Base-by-base conservation (phyloP, 1,140 invertebrate species). In the Rhyacophila brunnea region DNA sequence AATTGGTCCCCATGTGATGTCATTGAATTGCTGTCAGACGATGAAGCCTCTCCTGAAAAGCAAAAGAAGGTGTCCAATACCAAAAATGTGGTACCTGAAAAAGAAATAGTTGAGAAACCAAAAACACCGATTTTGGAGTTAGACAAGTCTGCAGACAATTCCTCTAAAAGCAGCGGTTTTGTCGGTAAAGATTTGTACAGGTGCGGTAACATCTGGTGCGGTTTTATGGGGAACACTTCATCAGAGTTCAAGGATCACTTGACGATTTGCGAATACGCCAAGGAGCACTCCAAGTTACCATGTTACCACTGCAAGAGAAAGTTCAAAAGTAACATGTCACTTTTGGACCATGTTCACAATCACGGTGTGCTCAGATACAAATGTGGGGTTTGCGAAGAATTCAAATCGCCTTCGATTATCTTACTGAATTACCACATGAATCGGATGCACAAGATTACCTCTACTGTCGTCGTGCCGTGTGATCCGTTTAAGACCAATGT, bases 251-350 rank as follows among this genome's bases (percentile, higher is more conserved):
- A 76, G 58, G 66, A 66, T 2, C 84, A 87, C 40, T 49, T 82
- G 17, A 72, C 71, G 15, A 70, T 74, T 9, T 84, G 82, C 45
- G 51, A 65, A 38, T 11, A 34, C 28, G 49, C 49, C 11, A 45
- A 53, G 35, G 58, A 65, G 1, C 28, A 62, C 2, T 48, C 36
- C 6, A 52, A 62, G 3, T 65, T 60, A 56, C 74, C 13, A 42
- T 87, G 85, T 66, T 70, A 69, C 2, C 82, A 84, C 62, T 84
- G 82, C 54, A 68, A 70, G 75, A 64, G 80, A 79, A 38, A 75
- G 77, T 67, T 70, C 78, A 58, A 78, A 73, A 60, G 62, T 36
- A 20, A 60, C 7, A 53, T 44, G 43, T 65, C 36, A 49, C 64
- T 73, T 18, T 44, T 68, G n/a, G 68, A 72, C 32, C 71, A 72